Conservation (phyloP, 2,797 vertebrate species). For the Eulemur albifrons region DNA sequence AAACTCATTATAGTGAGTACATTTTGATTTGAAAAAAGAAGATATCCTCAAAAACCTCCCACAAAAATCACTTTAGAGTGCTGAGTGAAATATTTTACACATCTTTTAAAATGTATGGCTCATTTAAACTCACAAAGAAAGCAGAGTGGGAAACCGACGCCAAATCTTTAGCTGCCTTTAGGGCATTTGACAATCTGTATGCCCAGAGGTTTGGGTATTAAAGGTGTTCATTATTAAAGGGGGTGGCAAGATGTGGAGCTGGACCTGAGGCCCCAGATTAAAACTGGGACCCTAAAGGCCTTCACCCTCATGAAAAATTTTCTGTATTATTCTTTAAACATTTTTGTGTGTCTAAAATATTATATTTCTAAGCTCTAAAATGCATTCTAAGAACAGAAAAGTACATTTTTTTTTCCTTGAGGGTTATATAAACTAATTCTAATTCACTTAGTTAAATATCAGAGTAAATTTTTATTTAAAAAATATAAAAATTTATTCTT, state of each 20-base stretch:
- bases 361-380: conserved; percentile 1
- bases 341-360: neutral
- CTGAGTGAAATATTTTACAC: conserved; percentile 28
- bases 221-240: neutral
- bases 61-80: neutral
- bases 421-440: neutral
- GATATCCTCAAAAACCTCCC: neutral
- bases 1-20: neutral
- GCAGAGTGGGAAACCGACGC: neutral
- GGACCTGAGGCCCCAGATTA: neutral
- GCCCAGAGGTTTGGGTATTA: neutral
- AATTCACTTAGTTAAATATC: conserved; percentile 28
- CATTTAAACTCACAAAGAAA: neutral
- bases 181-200: neutral
- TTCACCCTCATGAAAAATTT: neutral
- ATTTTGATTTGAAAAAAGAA: conserved; percentile 11
- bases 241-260: neutral
- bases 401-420: neutral
- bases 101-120: neutral
- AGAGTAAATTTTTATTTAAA: conserved; percentile 9
- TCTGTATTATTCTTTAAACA: neutral
- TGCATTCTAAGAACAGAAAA: neutral
- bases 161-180: neutral
- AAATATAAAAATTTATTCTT: neutral
- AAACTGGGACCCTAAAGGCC: neutral